Percentiles rank a stretch among this genome's conserved stretches.
These are phyloP conservation scores for Cromileptes altivelis DNA, from an alignment of 2,113 vertebrate species.

Conservation along the genomic window DNA sequence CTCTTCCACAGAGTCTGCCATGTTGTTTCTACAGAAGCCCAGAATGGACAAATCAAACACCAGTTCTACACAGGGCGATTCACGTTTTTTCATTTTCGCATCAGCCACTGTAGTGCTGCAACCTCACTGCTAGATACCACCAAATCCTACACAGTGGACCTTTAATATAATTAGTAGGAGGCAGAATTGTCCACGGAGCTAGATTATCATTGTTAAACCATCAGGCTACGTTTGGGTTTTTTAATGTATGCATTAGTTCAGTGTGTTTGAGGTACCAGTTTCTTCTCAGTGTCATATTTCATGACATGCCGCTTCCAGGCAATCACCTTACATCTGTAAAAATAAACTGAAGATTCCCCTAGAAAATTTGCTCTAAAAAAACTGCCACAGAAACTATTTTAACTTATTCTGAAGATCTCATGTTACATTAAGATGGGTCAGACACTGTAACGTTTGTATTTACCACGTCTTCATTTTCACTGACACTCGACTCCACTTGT, in stretches of 20 bases:
- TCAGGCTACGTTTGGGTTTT: background rate
- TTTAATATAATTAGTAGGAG: no score
- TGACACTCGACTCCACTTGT: background rate
- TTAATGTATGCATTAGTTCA: background rate
- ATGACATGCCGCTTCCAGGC: background rate
- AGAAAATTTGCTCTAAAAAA: background rate
- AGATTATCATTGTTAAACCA: background rate
- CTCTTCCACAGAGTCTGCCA: no score
- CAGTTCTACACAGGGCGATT: no score
- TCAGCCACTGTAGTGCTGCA: no score
- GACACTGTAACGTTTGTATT: background rate
- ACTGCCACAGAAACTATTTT: background rate
- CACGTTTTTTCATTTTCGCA: no score
- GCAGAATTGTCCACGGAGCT: background rate
- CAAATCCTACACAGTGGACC: no score
- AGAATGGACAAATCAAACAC: no score
- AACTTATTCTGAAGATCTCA: background rate
- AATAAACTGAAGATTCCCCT: background rate
- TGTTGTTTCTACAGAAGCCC: no score
- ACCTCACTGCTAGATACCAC: no score
- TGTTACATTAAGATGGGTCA: background rate
- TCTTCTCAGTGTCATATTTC: background rate
- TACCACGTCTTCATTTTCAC: constrained; percentile 2
- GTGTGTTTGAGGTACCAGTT: background rate
- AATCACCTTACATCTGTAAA: background rate